These are phyloP conservation scores for Furcula furcula DNA, from an alignment of 2,888 invertebrate genomes.

Conservation along the genomic window DNA sequence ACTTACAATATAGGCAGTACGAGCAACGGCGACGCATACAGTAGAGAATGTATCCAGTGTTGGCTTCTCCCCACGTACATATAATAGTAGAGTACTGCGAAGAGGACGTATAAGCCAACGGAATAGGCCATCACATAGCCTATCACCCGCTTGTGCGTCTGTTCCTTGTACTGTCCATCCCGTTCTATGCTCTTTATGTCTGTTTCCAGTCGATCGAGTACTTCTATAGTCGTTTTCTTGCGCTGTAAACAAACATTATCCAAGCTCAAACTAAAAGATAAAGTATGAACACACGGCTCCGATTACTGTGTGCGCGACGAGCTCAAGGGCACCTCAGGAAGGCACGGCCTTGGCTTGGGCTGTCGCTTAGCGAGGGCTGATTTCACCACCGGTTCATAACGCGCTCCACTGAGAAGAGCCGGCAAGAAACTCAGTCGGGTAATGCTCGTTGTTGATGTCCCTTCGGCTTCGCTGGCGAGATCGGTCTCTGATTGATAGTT, in stretches of 20 bases:
- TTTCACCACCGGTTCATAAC: too few relatives aligned
- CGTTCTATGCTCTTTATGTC: constrained; percentile 91
- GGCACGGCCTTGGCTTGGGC: too few relatives aligned
- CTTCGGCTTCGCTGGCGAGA: too few relatives aligned
- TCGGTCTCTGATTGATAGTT: too few relatives aligned
- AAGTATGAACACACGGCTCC: too few relatives aligned
- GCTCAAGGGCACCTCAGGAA: too few relatives aligned
- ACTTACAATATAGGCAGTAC: constrained; percentile 93
- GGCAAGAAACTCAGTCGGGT: too few relatives aligned
- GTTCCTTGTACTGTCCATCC: constrained; percentile 90
- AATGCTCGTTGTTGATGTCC: too few relatives aligned
- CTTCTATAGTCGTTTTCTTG: constrained; percentile 71
- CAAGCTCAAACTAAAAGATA: too few relatives aligned
- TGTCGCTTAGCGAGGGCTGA: too few relatives aligned
- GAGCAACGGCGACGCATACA: constrained; percentile 90
- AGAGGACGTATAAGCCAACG: constrained; percentile 86
- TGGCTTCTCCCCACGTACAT: constrained; percentile 90
- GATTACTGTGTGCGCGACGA: too few relatives aligned
- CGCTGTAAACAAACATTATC: constrained; percentile 52
- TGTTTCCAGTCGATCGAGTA: constrained; percentile 87
- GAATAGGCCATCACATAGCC: constrained; percentile 88
- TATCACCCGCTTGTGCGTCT: constrained; percentile 90
- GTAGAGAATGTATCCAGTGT: constrained; percentile 85
- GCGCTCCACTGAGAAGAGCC: too few relatives aligned
- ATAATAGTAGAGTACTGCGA: constrained; percentile 88